phyloP scores from a whole-genome alignment of 2,113 vertebrate species.

The Empidonax traillii region DNA sequence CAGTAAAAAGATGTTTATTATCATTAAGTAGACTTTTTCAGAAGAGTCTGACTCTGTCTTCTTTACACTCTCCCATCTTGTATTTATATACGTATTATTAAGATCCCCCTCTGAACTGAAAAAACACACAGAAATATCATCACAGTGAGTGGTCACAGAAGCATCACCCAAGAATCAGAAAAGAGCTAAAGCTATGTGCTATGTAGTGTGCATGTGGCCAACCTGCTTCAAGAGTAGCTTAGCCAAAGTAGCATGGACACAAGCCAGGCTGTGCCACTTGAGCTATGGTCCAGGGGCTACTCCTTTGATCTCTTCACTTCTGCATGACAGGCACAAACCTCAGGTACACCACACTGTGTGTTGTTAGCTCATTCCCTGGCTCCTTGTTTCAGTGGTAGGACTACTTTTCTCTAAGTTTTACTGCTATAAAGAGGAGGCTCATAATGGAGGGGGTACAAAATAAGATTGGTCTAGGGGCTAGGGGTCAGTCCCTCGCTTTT shows the following conservation, averaged over 20 bases:
- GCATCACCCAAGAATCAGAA: neutral
- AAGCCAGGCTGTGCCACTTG: neutral
- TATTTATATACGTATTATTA: neutral
- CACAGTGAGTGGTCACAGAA: accelerated
- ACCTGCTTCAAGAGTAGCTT: neutral
- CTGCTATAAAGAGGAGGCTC: neutral
- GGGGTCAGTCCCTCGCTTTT: neutral
- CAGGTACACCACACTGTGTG: neutral
- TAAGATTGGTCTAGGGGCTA: neutral
- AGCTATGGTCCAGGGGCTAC: neutral
- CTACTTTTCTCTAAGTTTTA: neutral
- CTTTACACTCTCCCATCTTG: neutral
- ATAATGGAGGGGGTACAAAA: neutral
- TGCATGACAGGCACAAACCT: neutral
- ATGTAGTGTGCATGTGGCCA: neutral
- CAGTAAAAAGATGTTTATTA: neutral
- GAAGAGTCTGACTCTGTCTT: neutral
- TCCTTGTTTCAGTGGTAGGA: neutral
- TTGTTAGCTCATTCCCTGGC: neutral
- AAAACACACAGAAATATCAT: neutral
- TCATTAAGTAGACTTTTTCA: neutral
- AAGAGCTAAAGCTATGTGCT: neutral
- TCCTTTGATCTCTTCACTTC: neutral
- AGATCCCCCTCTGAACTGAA: neutral
- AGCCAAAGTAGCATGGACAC: neutral